Evolutionary conservation across 1,140 invertebrate species (phyloP).

Genomic region (Goniozus legneri): DNA sequence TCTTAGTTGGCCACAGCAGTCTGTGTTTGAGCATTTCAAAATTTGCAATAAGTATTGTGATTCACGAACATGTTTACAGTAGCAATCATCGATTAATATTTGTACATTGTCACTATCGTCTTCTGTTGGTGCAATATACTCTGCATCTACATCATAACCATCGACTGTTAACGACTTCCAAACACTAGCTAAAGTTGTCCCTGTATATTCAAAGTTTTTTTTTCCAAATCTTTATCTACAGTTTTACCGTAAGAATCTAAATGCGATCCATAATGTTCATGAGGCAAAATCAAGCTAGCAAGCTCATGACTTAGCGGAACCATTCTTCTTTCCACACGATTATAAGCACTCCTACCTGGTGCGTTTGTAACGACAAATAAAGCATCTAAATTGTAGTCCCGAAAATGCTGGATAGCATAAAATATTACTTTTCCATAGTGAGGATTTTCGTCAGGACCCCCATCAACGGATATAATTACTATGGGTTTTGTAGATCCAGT

Average conservation of each 20-base stretch:
- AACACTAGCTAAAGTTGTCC: constrained; percentile 24
- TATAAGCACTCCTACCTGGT: constrained; percentile 41
- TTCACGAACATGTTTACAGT: constrained; percentile 9
- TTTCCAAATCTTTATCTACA: constrained; percentile 34
- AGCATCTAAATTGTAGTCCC: constrained; percentile 42
- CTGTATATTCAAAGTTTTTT: constrained; percentile 33
- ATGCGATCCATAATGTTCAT: constrained; percentile 45
- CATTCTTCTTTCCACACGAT: constrained; percentile 33
- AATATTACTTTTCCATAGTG: constrained; percentile 40
- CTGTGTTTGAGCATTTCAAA: constrained; percentile 3
- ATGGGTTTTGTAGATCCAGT: constrained; percentile 38
- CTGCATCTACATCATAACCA: constrained; percentile 16
- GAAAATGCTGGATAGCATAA: constrained; percentile 36
- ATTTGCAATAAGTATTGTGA: constrained; percentile 4
- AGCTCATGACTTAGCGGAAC: constrained; percentile 44
- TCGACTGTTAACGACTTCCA: constrained; percentile 25
- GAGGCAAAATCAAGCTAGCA: constrained; percentile 38
- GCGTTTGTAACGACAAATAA: constrained; percentile 48
- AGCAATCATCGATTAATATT: not conserved
- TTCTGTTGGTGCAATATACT: not conserved
- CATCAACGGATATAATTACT: constrained; percentile 38
- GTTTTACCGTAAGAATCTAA: constrained; percentile 35
- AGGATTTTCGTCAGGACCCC: constrained; percentile 48
- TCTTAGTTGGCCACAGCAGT: constrained; percentile 4
- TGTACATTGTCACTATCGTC: not conserved